Evolutionary conservation across 2,113 vertebrate species (phyloP), one percentile per base, ranked within the genome.

Genomic region (Hypomesus transpacificus): DNA sequence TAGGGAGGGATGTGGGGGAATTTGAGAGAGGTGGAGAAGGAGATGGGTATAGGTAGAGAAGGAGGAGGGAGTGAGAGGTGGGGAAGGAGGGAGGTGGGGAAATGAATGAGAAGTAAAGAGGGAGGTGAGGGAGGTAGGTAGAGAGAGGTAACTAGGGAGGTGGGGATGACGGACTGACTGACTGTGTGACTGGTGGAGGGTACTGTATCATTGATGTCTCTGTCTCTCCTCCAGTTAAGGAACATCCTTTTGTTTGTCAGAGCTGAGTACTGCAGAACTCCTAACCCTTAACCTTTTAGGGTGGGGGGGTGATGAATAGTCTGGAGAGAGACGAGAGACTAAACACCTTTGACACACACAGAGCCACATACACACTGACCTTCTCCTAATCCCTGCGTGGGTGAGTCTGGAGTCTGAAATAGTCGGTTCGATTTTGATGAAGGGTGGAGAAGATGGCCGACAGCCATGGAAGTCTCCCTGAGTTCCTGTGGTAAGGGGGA

Each of bases 301-400:
- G 11, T 46, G 14, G 14, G 31, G 31, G 60, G 39, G 60, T 61
- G 61, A 61, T 64, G 60, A 60, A 28, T 31, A 56, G 61, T 70
- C 65, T 68, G 53, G 52, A 64, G 53, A 31, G 62, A 59, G 11
- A 64, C 80, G 4, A 31, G 28, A 82, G 76, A 82, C 76, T 74
- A 82, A 79, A 76, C 80, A 76, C 68, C 60, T 2, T 26, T 28
- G 22, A 62, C 26, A 53, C 53, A 56, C 53, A 18, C 61, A 17
- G 17, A 63, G 28, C 5, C 61, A 63, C 16, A 63, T 18, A 6
- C 26, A 26, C 39, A 8, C 39, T 46, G 39, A 46, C 39, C 39
- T 46, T 46, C 39, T 46, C 39, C 39, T 46, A 46, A 46, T 61
- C 59, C 17, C 61, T 31, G 60, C 11, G 26, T 18, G n/a, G 53